phyloP scores from a whole-genome alignment of 2,888 invertebrate species.

The Archips crataeganus region DNA sequence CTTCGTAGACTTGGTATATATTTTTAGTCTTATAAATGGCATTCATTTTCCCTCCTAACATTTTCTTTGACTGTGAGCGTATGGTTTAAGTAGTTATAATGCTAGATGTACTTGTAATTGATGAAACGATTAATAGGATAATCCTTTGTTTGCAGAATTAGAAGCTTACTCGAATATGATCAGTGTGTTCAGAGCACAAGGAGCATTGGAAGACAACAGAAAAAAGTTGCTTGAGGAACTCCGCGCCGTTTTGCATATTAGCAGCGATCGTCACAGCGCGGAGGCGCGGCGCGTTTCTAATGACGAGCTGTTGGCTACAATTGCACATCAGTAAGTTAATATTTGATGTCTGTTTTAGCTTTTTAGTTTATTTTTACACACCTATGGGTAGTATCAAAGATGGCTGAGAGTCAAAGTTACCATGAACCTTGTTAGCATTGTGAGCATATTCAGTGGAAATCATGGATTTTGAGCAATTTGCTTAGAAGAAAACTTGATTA shows the following conservation, averaged over 20 bases:
- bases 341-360: conserved; percentile 56
- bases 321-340: conserved; percentile 93
- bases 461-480: conserved; percentile 31
- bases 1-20: conserved; percentile 93
- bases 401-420: conserved; percentile 68
- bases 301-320: conserved; percentile 95
- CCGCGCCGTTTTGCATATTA: conserved; percentile 93
- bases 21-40: conserved; percentile 81
- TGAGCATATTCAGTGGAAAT: conserved; percentile 43
- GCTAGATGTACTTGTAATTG: conserved; percentile 48
- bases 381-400: conserved; percentile 72
- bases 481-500: conserved; percentile 18
- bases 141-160: conserved; percentile 89
- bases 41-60: conserved; percentile 85
- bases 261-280: conserved; percentile 95
- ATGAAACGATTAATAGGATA: conserved; percentile 49
- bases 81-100: conserved; percentile 56
- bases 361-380: conserved; percentile 76
- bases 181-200: conserved; percentile 96
- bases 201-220: conserved; percentile 93
- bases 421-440: conserved; percentile 47
- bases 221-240: conserved; percentile 93
- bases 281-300: conserved; percentile 96
- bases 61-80: conserved; percentile 67
- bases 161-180: conserved; percentile 96